These are phyloP conservation scores for Mamestra brassicae DNA, from an alignment of 2,888 invertebrate genomes.

Conservation along the genomic window DNA sequence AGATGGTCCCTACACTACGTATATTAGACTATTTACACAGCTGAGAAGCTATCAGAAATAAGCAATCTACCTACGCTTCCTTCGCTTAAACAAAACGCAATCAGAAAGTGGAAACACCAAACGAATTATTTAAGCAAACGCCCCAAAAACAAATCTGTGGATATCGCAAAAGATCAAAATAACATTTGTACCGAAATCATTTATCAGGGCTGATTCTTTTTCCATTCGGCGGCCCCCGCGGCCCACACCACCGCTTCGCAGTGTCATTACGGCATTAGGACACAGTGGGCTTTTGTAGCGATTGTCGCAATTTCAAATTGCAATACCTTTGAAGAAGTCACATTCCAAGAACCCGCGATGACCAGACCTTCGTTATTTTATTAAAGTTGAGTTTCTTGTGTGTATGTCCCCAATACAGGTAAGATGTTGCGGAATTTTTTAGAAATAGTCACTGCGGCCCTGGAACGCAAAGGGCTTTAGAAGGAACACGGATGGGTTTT, in stretches of 20 bases:
- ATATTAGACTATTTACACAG: background rate
- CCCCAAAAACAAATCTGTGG: conserved; percentile 83
- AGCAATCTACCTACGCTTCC: background rate
- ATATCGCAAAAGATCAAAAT: conserved; percentile 88
- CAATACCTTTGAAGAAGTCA: background rate
- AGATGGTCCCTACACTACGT: too few species aligned
- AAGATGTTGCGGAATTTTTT: too few species aligned
- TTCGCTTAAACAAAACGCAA: conserved; percentile 56
- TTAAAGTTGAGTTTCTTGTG: too few species aligned
- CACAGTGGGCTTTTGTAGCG: conserved; percentile 38
- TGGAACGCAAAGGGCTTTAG: too few species aligned
- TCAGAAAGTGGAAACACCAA: conserved; percentile 73
- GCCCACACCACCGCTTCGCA: conserved; percentile 69
- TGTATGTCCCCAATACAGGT: too few species aligned
- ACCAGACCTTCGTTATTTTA: too few species aligned
- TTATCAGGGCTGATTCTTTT: conserved; percentile 88
- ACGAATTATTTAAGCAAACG: conserved; percentile 79
- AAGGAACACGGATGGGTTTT: too few species aligned
- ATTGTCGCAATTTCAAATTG: conserved; percentile 1
- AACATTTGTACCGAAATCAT: conserved; percentile 89
- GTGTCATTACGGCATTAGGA: conserved; percentile 59
- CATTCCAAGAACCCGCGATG: too few species aligned
- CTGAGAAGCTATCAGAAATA: background rate
- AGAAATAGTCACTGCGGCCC: too few species aligned
- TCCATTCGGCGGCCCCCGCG: conserved; percentile 83